Conservation (phyloP, 37 sponge, comb jelly and placozoan genomes). For the Ephydatia muelleri region DNA sequence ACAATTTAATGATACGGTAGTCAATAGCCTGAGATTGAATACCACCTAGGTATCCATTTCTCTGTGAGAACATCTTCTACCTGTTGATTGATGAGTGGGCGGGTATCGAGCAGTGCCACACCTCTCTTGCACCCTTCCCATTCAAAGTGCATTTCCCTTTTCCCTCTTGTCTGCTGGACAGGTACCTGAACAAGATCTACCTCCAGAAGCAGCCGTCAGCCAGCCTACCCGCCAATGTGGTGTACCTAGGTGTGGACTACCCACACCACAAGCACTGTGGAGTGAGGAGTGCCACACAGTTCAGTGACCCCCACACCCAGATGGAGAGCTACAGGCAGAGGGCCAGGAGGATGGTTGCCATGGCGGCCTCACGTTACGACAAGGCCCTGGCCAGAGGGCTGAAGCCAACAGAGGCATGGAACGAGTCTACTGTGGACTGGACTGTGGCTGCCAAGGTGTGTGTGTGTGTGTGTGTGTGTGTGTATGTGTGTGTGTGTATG, state of each 20-base stretch:
- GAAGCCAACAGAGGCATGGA: slow-evolving; percentile 67
- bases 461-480: background rate
- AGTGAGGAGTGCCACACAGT: slow-evolving; percentile 45
- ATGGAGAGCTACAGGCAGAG: slow-evolving; percentile 76
- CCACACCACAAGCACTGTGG: slow-evolving; percentile 23
- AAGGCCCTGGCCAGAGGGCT: slow-evolving; percentile 42
- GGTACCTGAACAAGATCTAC: slow-evolving; percentile 72
- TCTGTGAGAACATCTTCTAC: too few relatives aligned
- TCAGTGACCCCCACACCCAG: slow-evolving; percentile 66
- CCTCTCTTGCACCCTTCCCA: too few relatives aligned
- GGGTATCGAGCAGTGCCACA: too few relatives aligned
- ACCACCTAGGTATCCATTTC: too few relatives aligned
- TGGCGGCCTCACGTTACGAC: slow-evolving; percentile 47
- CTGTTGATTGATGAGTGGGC: too few relatives aligned
- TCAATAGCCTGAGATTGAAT: too few relatives aligned
- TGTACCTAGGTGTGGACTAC: slow-evolving; percentile 67
- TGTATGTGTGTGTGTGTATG: background rate
- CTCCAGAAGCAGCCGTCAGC: slow-evolving; percentile 26
- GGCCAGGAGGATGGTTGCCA: slow-evolving; percentile 61
- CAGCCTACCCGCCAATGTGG: slow-evolving; percentile 54
- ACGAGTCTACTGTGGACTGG: slow-evolving; percentile 62
- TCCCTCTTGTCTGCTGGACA: too few relatives aligned
- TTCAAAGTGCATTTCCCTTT: too few relatives aligned
- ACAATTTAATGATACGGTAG: too few relatives aligned
- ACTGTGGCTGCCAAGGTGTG: slow-evolving; percentile 50